These are phyloP conservation scores for Ictalurus punctatus DNA, from an alignment of 2,113 vertebrate genomes.

Conservation along the genomic window DNA sequence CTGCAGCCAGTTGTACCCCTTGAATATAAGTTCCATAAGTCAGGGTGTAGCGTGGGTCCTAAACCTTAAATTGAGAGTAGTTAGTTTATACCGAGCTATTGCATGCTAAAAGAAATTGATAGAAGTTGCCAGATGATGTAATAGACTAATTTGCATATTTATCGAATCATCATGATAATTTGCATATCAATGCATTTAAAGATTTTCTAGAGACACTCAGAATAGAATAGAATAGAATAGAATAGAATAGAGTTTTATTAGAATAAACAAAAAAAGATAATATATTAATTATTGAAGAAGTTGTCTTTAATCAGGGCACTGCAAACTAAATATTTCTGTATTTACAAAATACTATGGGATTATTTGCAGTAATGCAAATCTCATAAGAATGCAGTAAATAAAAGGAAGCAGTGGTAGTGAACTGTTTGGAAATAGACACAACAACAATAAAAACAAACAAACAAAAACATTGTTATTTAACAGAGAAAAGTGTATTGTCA, in stretches of 20 bases:
- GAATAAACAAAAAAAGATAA: neutral
- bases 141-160: neutral
- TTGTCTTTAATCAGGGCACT: neutral
- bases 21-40: neutral
- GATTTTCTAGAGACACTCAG: neutral
- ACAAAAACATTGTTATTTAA: neutral
- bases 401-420: neutral
- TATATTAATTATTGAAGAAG: neutral
- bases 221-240: neutral
- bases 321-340: neutral
- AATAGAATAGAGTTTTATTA: neutral
- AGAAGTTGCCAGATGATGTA: neutral
- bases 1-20: neutral
- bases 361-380: too few relatives aligned
- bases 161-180: neutral
- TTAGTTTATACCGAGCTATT: neutral
- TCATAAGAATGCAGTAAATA: neutral
- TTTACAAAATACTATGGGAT: neutral
- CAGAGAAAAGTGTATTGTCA: neutral
- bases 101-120: neutral
- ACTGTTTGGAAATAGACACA: neutral
- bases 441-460: too few relatives aligned
- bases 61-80: neutral
- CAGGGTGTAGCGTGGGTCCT: neutral
- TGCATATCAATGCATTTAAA: neutral